Percentiles rank a stretch among this genome's conserved stretches.
These are phyloP conservation scores for Laticauda laticaudata DNA, from an alignment of 2,113 vertebrate species.

Conservation along the genomic window DNA sequence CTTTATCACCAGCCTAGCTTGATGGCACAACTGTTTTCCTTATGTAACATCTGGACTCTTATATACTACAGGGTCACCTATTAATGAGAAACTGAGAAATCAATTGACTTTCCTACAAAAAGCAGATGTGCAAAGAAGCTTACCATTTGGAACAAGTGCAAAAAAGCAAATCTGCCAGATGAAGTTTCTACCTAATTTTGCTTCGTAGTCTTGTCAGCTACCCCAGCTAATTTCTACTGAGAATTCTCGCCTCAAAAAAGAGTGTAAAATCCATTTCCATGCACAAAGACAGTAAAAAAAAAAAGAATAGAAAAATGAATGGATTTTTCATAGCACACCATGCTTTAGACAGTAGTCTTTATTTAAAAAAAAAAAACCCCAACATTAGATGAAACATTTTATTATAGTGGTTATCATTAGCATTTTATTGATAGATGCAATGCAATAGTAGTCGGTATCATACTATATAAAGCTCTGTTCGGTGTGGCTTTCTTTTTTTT, in stretches of 20 bases:
- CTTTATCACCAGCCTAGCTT: neutral
- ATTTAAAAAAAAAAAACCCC: neutral
- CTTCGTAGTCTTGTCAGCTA: neutral
- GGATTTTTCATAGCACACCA: neutral
- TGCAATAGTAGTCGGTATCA: slow-evolving; percentile 14
- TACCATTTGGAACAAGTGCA: neutral
- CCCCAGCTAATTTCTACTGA: too few species aligned
- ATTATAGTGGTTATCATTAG: neutral
- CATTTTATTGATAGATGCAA: slow-evolving; percentile 22
- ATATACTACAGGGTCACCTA: neutral
- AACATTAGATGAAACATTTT: slow-evolving; percentile 10
- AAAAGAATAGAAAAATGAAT: neutral
- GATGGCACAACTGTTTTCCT: neutral
- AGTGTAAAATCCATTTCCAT: neutral
- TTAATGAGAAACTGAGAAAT: neutral
- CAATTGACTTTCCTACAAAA: neutral
- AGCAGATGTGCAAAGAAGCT: neutral
- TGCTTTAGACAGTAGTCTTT: neutral
- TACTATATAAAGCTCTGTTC: slow-evolving; percentile 39
- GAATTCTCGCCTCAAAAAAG: neutral
- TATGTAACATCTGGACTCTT: neutral
- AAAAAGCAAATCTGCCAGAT: neutral
- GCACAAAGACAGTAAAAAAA: neutral
- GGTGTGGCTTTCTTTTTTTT: slow-evolving; percentile 41
- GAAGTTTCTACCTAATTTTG: neutral